Evolutionary conservation across 2,888 invertebrate species (phyloP).

Genomic region (Heliconius sara): DNA sequence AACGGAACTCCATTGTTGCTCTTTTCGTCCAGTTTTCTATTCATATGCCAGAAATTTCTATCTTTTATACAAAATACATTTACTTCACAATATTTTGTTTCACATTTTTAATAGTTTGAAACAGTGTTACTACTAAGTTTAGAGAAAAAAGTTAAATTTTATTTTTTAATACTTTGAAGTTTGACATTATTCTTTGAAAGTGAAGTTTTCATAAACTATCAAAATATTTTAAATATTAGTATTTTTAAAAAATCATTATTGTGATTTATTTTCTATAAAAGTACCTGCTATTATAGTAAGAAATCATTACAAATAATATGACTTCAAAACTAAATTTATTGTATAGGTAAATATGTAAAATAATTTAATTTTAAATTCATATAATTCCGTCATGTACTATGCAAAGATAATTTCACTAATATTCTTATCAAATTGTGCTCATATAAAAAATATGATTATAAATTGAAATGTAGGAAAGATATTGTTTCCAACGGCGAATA

Average conservation of each 20-base stretch:
- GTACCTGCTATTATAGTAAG: no score
- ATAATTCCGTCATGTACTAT: no score
- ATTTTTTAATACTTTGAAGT: neutral
- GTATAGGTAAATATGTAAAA: no score
- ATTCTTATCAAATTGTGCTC: no score
- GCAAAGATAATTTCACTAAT: no score
- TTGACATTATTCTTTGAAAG: neutral
- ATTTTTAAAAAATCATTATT: neutral
- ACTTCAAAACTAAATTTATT: no score
- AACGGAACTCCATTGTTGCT: slow-evolving; percentile 11
- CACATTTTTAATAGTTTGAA: slow-evolving; percentile 7
- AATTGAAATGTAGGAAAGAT: no score
- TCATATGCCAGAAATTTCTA: slow-evolving; percentile 8
- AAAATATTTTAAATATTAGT: neutral
- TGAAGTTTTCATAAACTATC: neutral
- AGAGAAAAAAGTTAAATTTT: neutral
- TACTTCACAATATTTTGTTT: slow-evolving; percentile 5
- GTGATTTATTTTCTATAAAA: no score
- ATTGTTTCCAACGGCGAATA: no score
- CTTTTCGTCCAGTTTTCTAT: slow-evolving; percentile 20
- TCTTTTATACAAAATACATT: slow-evolving; percentile 14
- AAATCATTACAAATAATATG: no score
- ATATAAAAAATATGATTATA: no score
- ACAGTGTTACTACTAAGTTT: slow-evolving; percentile 1
- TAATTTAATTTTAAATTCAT: no score